A percentile compares a stretch with the other conserved stretches of the same genome.
These are phyloP conservation scores for Pseudomyrmex concolor DNA, from an alignment of 1,140 invertebrate species.

Conservation along the genomic window DNA sequence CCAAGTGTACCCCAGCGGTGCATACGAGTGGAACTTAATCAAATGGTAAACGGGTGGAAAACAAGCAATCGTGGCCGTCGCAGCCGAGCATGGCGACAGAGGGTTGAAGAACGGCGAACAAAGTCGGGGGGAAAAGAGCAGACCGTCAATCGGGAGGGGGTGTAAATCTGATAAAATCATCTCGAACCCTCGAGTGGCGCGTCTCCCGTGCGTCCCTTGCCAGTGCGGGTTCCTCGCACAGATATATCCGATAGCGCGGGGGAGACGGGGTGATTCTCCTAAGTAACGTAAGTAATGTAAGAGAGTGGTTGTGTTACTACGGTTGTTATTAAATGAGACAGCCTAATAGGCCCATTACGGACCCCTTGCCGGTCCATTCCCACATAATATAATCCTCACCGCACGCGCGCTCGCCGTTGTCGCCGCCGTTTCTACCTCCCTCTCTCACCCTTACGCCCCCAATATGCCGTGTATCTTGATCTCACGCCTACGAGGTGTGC, in stretches of 20 bases:
- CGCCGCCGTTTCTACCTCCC: conserved; percentile 26
- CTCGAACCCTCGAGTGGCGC: conserved; percentile 74
- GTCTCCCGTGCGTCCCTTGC: conserved; percentile 63
- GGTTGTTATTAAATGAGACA: conserved; percentile 86
- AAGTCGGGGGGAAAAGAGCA: neutral
- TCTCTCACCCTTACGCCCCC: conserved; percentile 70
- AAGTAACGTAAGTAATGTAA: conserved; percentile 83
- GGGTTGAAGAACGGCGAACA: conserved; percentile 46
- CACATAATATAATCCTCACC: conserved; percentile 84
- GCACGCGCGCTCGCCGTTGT: conserved; percentile 72
- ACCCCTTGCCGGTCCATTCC: conserved; percentile 81
- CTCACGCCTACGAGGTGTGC: conserved; percentile 46
- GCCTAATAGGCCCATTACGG: conserved; percentile 85
- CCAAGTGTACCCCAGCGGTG: conserved; percentile 40
- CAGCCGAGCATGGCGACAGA: conserved; percentile 61
- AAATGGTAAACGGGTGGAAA: conserved; percentile 85
- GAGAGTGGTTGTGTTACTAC: conserved; percentile 83
- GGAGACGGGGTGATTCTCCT: conserved; percentile 41
- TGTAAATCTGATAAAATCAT: conserved; percentile 85
- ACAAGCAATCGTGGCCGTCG: conserved; percentile 82
- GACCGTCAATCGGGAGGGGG: conserved; percentile 72
- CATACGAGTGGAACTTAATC: conserved; percentile 80
- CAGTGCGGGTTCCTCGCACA: conserved; percentile 63
- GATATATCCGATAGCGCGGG: conserved; percentile 76
- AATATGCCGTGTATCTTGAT: conserved; percentile 72